Conservation (phyloP, 2,113 vertebrate genomes). For the Tetrao urogallus region DNA sequence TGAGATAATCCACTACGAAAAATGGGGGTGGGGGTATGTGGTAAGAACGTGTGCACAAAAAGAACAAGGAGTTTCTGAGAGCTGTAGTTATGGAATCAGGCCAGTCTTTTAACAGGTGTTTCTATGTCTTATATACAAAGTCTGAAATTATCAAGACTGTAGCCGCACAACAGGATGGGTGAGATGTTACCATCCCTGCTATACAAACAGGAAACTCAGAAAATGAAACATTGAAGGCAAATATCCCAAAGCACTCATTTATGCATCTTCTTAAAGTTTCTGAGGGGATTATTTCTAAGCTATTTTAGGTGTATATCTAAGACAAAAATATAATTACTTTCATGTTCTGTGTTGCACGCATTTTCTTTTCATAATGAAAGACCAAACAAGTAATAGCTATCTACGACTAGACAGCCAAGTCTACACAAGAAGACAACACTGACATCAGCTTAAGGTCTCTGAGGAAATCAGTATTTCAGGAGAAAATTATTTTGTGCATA, state of each 20-base stretch:
- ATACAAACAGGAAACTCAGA: background rate
- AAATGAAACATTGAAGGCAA: background rate
- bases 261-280: background rate
- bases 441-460: background rate
- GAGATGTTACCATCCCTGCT: background rate
- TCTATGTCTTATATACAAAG: background rate
- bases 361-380: background rate
- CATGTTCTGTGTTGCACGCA: background rate
- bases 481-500: background rate
- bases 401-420: background rate
- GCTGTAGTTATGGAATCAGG: background rate
- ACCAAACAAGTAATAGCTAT: background rate
- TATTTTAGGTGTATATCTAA: background rate
- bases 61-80: background rate
- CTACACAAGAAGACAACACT: background rate
- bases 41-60: background rate
- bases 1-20: conserved; percentile 19
- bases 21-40: background rate
- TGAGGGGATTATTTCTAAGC: background rate
- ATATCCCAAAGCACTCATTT: background rate
- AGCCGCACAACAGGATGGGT: background rate
- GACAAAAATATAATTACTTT: background rate
- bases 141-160: background rate
- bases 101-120: background rate
- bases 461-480: background rate